Percentiles rank a stretch among this genome's conserved stretches.
These are phyloP conservation scores for Tipula helvola DNA, from an alignment of 2,888 invertebrate genomes.

Conservation along the genomic window DNA sequence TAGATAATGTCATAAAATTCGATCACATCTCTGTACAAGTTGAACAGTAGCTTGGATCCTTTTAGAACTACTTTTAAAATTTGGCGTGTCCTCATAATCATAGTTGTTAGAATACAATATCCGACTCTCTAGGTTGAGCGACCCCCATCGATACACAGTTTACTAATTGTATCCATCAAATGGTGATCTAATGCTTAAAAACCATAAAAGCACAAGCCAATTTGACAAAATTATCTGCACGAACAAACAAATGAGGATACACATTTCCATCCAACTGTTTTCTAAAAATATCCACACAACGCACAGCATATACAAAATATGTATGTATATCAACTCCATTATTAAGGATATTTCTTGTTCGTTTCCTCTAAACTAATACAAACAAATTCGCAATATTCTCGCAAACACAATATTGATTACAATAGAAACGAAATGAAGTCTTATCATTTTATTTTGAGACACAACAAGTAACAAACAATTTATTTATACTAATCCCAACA, in stretches of 20 bases:
- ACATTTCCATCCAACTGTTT: not conserved
- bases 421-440: not conserved
- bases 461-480: not conserved
- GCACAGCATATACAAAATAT: not conserved
- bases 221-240: not conserved
- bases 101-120: too few relatives aligned
- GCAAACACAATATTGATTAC: not conserved
- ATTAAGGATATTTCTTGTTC: not conserved
- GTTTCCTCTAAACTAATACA: not conserved
- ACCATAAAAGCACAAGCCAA: not conserved
- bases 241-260: not conserved
- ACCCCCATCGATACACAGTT: too few relatives aligned
- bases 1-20: too few relatives aligned
- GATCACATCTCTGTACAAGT: too few relatives aligned
- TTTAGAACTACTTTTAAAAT: too few relatives aligned
- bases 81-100: too few relatives aligned
- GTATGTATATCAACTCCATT: not conserved
- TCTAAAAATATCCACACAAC: not conserved
- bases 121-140: too few relatives aligned
- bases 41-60: too few relatives aligned
- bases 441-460: not conserved
- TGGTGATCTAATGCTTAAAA: not conserved
- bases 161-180: too few relatives aligned
- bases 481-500: not conserved
- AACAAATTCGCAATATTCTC: not conserved